Base-by-base conservation (phyloP, 92 coral and sea anemone genomes). In the Phenganax subtilis region DNA sequence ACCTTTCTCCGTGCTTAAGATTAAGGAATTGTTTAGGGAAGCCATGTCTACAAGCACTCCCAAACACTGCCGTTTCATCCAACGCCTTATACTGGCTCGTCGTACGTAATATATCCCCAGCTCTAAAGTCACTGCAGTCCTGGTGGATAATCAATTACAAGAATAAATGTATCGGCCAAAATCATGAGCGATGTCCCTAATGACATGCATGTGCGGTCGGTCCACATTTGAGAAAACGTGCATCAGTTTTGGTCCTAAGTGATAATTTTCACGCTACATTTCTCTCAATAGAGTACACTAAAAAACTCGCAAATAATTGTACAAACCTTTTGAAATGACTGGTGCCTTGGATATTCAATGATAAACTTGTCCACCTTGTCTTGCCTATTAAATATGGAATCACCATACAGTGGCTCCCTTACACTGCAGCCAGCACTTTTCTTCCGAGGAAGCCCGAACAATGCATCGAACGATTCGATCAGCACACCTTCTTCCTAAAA, bases 1-100 rank as follows among this genome's bases (percentile, higher is more conserved):
- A 71, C 76, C 76, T 71, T 71, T 71, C 76, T 47, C 76, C 76
- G 30, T 71, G 76, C 76, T 71, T 71, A 16, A 71, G 30, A 25
- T 25, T 71, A 20, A 71, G 55, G 47, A 71, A 71, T 20, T 71
- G 55, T 47, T 53, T 53, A 14, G 76, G 76, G 29, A 71, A 71
- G 30, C 57, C 57, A 20, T 71, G 76, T 71, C 76, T 71, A 47
- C 76, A 71, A 7, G 56, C 55, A 31, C 57, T 47, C 28, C 76
- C 76, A 53, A 71, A 71, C n/a, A 71, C 76, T 16, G 55, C 76
- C 6, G 76, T 71, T 53, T 71, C 76, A 47, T 47, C 76, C 9
- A 71, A 25, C n/a, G 76, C 76, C 47, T 71, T 71, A 53, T 6
- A 71, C n/a, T 71, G 55, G 11, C 55, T 71, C 29, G 55, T 11